Evolutionary conservation across 2,797 vertebrate species (phyloP), one percentile per base, ranked within the genome.

Genomic region (Bradypodion ventrale): DNA sequence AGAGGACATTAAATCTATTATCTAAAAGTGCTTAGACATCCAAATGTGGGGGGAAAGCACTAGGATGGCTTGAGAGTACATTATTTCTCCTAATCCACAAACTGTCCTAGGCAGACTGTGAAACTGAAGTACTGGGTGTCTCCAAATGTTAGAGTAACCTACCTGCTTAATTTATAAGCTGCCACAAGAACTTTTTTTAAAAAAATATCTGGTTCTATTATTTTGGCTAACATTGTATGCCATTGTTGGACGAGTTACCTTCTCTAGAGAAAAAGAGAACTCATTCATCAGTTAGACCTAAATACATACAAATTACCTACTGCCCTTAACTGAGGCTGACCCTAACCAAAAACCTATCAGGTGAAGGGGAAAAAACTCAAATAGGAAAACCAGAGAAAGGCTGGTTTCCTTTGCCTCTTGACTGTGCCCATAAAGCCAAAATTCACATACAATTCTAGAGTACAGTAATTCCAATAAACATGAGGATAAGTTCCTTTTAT

Each of bases 1-100:
- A 56, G 2, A 66, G 37, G 27, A 56, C 69, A 27, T 79, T 79
- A 73, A 65, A 74, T 44, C 32, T 63, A 84, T 84, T 79, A 78
- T 84, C 56, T 78, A 78, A 78, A 73, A 78, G 29, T 70, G 6
- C 13, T n/a, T 74, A 35, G 32, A 52, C 21, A 32, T 69, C 12
- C 44, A n/a, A 59, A 8, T n/a, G 60, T 44, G 77, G n/a, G 19
- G 46, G 79, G 84, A 63, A 42, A n/a, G 40, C 46, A 23, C n/a
- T 25, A 5, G 25, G 7, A 52, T 65, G 27, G n/a, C 79, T 7
- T 65, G 44, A n/a, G 63, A 56, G 66, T 42, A n/a, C n/a, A n/a
- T n/a, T n/a, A 25, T 42, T 66, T 75, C 52, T 80, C 15, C 19
- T 74, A 56, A 25, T 19, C 46, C 72, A 46, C 21, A 23, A 25